Evolutionary conservation across 2,888 invertebrate species (phyloP).

Genomic region (Chesias legatella): DNA sequence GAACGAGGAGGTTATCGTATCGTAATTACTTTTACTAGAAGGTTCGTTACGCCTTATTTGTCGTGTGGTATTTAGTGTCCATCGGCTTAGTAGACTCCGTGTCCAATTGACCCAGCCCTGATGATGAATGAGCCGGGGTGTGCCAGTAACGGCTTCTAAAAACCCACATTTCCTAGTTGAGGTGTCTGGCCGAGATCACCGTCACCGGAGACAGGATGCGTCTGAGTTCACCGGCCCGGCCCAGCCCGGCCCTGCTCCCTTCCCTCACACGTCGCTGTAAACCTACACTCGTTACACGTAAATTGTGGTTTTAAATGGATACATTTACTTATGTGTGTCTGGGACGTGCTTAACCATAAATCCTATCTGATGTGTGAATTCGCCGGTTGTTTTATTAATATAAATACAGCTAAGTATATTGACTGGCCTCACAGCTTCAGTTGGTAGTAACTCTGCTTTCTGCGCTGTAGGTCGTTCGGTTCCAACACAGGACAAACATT

Average conservation of each 20-base stretch:
- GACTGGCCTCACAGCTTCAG: too few relatives aligned
- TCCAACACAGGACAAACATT: too few relatives aligned
- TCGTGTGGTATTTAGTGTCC: conserved; percentile 38
- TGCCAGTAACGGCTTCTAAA: conserved; percentile 69
- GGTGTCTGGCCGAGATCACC: conserved; percentile 63
- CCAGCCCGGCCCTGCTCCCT: conserved; percentile 42
- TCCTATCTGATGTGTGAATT: conserved; percentile 17
- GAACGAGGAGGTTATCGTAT: conserved; percentile 25
- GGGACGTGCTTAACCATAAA: conserved; percentile 28
- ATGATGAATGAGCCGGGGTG: conserved; percentile 57
- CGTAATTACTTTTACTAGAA: conserved; percentile 39
- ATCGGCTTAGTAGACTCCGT: conserved; percentile 44
- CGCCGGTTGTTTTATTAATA: conserved; percentile 7
- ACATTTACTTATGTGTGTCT: conserved; percentile 37
- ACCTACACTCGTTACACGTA: conserved; percentile 58
- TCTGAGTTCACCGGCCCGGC: conserved; percentile 53
- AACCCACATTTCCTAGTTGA: conserved; percentile 74
- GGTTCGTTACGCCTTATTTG: conserved; percentile 35
- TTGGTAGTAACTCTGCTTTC: too few relatives aligned
- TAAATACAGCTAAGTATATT: too few relatives aligned
- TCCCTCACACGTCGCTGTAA: conserved; percentile 50
- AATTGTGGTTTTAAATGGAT: conserved; percentile 61
- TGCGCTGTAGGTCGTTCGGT: too few relatives aligned
- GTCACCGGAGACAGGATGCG: conserved; percentile 69
- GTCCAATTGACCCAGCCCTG: conserved; percentile 60